A percentile compares a stretch with the other conserved stretches of the same genome.
Conservation (phyloP, 2,113 vertebrate species). For the Hiodon alosoides region DNA sequence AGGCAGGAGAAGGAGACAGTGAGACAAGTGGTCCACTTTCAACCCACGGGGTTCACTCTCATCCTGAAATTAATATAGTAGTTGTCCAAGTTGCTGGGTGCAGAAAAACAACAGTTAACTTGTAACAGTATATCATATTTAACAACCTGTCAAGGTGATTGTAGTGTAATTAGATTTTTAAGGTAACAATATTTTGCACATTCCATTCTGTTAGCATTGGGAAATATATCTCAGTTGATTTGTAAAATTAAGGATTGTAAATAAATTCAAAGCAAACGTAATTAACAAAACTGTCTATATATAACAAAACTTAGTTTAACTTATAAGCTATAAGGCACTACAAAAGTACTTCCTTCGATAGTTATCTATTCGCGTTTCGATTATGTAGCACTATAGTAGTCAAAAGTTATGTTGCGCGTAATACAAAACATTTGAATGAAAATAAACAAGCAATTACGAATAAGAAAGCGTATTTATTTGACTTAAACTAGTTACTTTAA, state of each 20-base stretch:
- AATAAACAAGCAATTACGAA: not conserved
- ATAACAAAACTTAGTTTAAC: too few relatives aligned
- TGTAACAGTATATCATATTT: not conserved
- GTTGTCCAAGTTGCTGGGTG: conserved; percentile 14
- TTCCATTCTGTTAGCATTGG: not conserved
- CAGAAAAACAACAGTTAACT: not conserved
- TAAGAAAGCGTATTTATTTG: not conserved
- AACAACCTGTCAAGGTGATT: too few relatives aligned
- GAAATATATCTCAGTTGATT: not conserved
- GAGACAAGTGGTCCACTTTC: conserved; percentile 25
- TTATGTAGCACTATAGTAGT: too few relatives aligned
- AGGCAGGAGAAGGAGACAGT: conserved; percentile 28
- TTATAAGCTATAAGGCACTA: too few relatives aligned
- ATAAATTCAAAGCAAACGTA: not conserved
- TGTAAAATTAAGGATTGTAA: not conserved
- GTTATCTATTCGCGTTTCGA: too few relatives aligned
- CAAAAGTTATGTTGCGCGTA: too few relatives aligned
- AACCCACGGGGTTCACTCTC: conserved; percentile 36
- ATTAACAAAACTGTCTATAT: too few relatives aligned
- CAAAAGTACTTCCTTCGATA: too few relatives aligned
- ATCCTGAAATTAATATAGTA: conserved; percentile 29
- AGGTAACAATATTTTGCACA: not conserved
- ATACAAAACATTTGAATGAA: not conserved
- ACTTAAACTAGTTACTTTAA: not conserved
- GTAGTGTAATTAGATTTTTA: not conserved